Conservation (phyloP, 2,113 vertebrate genomes). For the Ursus arctos region DNA sequence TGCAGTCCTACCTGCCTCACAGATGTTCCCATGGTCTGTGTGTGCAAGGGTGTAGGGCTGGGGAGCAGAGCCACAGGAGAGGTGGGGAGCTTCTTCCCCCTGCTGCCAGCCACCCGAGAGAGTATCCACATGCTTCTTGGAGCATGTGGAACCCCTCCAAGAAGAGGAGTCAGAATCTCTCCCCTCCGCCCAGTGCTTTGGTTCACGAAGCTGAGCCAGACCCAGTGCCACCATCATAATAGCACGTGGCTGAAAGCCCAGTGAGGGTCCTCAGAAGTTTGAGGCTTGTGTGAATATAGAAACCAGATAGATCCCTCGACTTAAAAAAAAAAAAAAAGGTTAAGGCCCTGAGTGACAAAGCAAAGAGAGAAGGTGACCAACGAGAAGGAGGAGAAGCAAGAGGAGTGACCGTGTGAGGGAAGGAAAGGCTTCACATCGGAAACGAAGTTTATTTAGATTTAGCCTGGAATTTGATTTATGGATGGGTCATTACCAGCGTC, state of each 20-base stretch:
- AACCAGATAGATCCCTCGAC: neutral
- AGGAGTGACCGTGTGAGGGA: neutral
- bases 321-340: neutral
- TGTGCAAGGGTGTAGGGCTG: neutral
- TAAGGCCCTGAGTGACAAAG: neutral
- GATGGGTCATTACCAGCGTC: neutral
- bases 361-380: neutral
- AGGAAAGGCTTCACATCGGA: neutral
- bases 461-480: neutral
- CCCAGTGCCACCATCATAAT: fast-evolving
- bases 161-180: fast-evolving
- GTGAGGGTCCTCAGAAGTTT: neutral
- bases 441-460: neutral
- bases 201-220: neutral
- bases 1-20: neutral
- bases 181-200: neutral
- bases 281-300: neutral
- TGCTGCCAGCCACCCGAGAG: neutral
- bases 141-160: neutral
- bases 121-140: neutral
- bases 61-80: neutral
- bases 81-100: no score
- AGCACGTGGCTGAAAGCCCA: fast-evolving
- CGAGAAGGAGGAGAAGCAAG: neutral
- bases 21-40: neutral